Percentiles rank a stretch among this genome's conserved stretches.
Evolutionary conservation across 2,888 invertebrate genomes (phyloP).

Genomic region (Ctena decussata): DNA sequence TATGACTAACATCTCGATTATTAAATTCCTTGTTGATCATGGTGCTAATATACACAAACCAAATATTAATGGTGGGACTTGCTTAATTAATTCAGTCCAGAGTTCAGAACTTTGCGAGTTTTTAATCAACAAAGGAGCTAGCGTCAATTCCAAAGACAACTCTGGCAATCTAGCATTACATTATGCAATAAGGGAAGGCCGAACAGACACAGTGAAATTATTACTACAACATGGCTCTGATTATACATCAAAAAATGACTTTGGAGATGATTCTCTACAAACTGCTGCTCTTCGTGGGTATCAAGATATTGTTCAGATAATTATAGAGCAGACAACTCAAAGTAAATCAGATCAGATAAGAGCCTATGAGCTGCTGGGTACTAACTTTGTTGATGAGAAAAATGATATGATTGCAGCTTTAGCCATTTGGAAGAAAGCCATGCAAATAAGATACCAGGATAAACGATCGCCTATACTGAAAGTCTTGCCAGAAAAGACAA

Average conservation of each 20-base stretch:
- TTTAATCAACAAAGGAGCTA: slow-evolving; percentile 93
- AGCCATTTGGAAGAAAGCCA: slow-evolving; percentile 92
- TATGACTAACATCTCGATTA: slow-evolving; percentile 89
- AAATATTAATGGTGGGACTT: slow-evolving; percentile 97
- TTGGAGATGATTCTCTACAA: slow-evolving; percentile 96
- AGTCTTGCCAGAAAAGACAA: slow-evolving; percentile 53
- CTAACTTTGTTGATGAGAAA: slow-evolving; percentile 95
- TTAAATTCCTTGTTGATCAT: slow-evolving; percentile 83
- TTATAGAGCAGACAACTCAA: slow-evolving; percentile 90
- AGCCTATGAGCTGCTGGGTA: slow-evolving; percentile 95
- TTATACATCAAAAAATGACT: slow-evolving; percentile 91
- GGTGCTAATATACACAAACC: slow-evolving; percentile 90
- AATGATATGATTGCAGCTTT: slow-evolving; percentile 89
- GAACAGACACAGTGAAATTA: slow-evolving; percentile 94
- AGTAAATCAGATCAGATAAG: slow-evolving; percentile 92
- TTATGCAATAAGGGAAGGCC: slow-evolving; percentile 93
- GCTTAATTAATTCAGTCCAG: slow-evolving; percentile 97
- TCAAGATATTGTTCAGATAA: slow-evolving; percentile 88
- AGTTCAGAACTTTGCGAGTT: slow-evolving; percentile 93
- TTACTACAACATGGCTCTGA: slow-evolving; percentile 93
- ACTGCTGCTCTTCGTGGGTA: slow-evolving; percentile 93
- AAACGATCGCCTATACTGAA: slow-evolving; percentile 63
- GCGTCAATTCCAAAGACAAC: slow-evolving; percentile 95
- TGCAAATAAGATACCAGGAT: slow-evolving; percentile 89
- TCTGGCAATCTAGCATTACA: slow-evolving; percentile 97